phyloP scores from a whole-genome alignment of 2,888 invertebrate genomes.

The Stenichneumon culpator region DNA sequence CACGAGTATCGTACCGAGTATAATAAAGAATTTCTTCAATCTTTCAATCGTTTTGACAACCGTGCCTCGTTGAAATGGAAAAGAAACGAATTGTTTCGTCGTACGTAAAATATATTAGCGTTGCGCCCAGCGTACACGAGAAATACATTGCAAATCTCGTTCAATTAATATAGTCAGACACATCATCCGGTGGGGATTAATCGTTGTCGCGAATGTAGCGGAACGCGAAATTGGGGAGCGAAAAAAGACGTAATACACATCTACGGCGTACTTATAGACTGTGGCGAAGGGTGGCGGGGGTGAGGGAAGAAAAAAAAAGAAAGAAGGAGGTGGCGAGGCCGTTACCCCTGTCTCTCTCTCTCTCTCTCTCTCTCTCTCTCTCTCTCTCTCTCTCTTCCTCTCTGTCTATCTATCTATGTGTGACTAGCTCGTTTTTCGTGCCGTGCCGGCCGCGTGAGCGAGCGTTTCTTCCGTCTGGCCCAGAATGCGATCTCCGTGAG shows the following conservation, averaged over 20 bases:
- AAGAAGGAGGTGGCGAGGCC: constrained; percentile 70
- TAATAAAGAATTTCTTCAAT: neutral
- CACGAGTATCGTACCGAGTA: too few relatives aligned
- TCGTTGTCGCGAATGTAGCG: constrained; percentile 43
- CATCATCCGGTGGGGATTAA: constrained; percentile 62
- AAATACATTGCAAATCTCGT: constrained; percentile 40
- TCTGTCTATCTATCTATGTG: neutral
- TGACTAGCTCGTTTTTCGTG: constrained; percentile 31
- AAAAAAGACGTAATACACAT: constrained; percentile 32
- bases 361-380: neutral
- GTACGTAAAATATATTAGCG: constrained; percentile 4
- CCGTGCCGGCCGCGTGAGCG: constrained; percentile 45
- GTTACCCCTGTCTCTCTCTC: constrained; percentile 69
- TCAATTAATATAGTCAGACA: constrained; percentile 64
- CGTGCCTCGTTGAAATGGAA: neutral
- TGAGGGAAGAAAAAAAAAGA: constrained; percentile 44
- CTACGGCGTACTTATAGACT: constrained; percentile 17
- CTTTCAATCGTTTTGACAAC: neutral
- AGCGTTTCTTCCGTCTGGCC: constrained; percentile 82
- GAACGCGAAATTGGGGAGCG: neutral
- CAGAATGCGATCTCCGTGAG: constrained; percentile 80
- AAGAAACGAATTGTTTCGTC: constrained; percentile 1
- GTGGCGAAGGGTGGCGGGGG: neutral
- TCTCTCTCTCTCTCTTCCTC: constrained; percentile 5
- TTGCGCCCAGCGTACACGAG: neutral